Percentiles rank a stretch among this genome's conserved stretches.
Conservation (phyloP, 2,888 invertebrate species). For the Xestia sexstrigata region DNA sequence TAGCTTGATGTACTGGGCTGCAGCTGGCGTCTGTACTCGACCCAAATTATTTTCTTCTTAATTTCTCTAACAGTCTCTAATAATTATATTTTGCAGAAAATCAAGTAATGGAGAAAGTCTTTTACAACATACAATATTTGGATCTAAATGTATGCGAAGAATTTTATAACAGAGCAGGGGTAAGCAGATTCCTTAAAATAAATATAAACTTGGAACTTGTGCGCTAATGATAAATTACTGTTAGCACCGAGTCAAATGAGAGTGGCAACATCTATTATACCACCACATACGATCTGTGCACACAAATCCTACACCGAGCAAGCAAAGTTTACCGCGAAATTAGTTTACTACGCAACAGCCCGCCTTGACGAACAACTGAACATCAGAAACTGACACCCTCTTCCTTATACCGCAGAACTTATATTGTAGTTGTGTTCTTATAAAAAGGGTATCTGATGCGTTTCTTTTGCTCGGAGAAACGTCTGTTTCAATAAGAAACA, state of each 20-base stretch:
- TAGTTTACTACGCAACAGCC: too few species aligned
- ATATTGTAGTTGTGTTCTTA: background rate
- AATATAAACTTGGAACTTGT: background rate
- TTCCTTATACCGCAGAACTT: background rate
- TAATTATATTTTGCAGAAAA: constrained; percentile 72
- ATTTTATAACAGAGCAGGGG: constrained; percentile 69
- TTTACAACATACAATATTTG: constrained; percentile 64
- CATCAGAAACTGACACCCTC: background rate
- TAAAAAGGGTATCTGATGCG: background rate
- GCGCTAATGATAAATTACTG: background rate
- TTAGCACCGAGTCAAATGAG: too few species aligned
- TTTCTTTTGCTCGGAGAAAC: too few species aligned
- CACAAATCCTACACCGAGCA: background rate
- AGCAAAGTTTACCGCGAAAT: background rate
- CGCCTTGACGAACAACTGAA: background rate
- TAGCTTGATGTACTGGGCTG: too few species aligned
- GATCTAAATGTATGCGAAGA: constrained; percentile 57
- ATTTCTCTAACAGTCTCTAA: background rate
- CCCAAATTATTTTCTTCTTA: background rate
- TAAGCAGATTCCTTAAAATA: constrained; percentile 41
- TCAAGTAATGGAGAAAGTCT: constrained; percentile 65
- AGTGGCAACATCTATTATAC: background rate
- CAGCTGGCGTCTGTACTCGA: background rate
- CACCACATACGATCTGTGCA: background rate
- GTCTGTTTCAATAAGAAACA: background rate